A percentile compares a stretch with the other conserved stretches of the same genome.
Conservation (phyloP, 2,113 vertebrate species). For the Lepus americanus region DNA sequence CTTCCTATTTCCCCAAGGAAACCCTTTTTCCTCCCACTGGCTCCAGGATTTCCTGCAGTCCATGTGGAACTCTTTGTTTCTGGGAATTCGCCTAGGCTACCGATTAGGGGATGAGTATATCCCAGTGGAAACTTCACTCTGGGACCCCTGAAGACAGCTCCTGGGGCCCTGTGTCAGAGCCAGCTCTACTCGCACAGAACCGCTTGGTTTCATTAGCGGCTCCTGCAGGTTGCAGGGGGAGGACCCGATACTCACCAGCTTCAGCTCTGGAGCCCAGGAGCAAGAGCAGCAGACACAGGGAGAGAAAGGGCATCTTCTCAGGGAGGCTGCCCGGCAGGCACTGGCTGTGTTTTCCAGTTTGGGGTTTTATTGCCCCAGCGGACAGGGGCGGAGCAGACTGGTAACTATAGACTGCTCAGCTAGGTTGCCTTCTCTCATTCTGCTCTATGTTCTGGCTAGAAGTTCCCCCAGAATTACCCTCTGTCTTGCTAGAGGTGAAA, state of each 20-base stretch:
- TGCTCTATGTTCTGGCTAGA: neutral
- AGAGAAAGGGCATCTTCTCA: conserved; percentile 54
- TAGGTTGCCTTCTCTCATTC: neutral
- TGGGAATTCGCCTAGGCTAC: neutral
- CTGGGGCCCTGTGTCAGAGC: neutral
- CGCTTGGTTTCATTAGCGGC: neutral
- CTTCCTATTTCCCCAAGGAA: neutral
- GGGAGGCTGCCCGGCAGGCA: neutral
- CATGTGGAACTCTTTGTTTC: neutral
- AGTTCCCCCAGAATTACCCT: neutral
- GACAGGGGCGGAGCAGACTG: neutral
- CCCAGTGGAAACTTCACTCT: neutral
- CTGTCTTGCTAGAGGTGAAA: neutral
- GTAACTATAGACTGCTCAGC: conserved; percentile 26
- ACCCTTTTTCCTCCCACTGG: neutral
- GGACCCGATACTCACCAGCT: conserved; percentile 62
- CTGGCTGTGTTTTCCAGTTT: neutral
- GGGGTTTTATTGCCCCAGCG: conserved; percentile 55
- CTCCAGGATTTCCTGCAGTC: neutral
- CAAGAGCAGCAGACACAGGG: neutral
- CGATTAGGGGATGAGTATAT: neutral
- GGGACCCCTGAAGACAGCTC: neutral
- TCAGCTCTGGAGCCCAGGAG: neutral
- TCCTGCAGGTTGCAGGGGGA: neutral
- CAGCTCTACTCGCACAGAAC: neutral